Evolutionary conservation across 2,797 vertebrate genomes (phyloP).

Genomic region (Manis crassicaudata): DNA sequence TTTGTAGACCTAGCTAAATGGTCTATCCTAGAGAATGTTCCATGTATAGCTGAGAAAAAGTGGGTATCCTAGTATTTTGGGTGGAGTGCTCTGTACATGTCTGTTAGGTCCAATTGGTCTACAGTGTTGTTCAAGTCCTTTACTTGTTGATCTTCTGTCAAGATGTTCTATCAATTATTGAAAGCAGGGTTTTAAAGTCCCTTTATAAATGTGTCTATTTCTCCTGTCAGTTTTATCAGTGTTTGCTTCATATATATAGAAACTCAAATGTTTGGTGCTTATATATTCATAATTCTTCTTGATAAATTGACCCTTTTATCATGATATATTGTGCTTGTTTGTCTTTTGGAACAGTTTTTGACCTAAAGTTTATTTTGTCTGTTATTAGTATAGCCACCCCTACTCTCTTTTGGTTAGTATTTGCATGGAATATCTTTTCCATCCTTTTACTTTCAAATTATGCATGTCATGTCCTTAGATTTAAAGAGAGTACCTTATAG

Average conservation of each 20-base stretch:
- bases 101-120: not conserved
- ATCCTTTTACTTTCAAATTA: not conserved
- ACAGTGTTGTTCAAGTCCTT: not conserved
- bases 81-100: not conserved
- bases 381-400: not conserved
- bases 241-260: not conserved
- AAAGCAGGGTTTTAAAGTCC: not conserved
- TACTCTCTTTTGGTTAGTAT: not conserved
- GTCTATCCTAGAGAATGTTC: not conserved
- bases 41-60: not conserved
- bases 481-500: not conserved
- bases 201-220: not conserved
- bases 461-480: not conserved
- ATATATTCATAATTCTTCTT: not conserved
- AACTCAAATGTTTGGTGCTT: not conserved
- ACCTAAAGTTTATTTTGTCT: not conserved
- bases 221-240: not conserved
- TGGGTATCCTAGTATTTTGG: not conserved
- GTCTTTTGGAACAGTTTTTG: not conserved
- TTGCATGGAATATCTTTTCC: not conserved
- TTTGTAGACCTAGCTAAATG: not conserved
- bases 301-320: not conserved
- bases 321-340: not conserved
- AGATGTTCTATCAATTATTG: not conserved
- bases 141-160: not conserved